These are phyloP conservation scores for Pachydiplax longipennis DNA, from an alignment of 2,888 invertebrate species.

Conservation along the genomic window DNA sequence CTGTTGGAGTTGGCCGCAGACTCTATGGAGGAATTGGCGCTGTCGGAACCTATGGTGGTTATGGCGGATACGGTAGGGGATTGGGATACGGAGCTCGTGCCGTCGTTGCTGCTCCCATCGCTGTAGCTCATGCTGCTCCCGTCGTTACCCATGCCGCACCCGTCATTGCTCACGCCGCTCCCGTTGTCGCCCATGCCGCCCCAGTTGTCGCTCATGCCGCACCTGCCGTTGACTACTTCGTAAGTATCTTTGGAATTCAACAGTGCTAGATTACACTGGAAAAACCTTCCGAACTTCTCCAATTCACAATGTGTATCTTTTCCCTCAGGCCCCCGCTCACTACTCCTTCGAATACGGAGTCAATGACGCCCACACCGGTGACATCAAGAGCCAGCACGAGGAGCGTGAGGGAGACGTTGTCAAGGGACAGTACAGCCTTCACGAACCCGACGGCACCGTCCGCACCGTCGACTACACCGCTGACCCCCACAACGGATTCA, in stretches of 20 bases:
- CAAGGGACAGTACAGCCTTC: constrained; percentile 47
- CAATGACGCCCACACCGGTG: constrained; percentile 47
- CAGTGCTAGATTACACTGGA: background rate
- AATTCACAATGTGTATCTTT: background rate
- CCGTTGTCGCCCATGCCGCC: background rate
- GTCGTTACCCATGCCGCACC: background rate
- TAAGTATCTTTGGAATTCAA: background rate
- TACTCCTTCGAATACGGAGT: constrained; percentile 49
- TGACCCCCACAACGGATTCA: constrained; percentile 33
- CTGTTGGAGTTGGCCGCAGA: background rate
- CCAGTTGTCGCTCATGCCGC: background rate
- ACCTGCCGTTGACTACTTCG: background rate
- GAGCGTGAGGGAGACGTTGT: constrained; percentile 48
- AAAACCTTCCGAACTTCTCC: background rate
- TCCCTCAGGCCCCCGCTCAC: constrained; percentile 45
- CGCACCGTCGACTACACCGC: constrained; percentile 45
- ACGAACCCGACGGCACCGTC: constrained; percentile 36
- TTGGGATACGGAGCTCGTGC: background rate
- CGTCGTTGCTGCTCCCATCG: background rate
- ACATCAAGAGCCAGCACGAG: constrained; percentile 49
- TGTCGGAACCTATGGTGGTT: background rate
- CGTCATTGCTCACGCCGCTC: background rate
- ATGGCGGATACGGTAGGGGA: background rate
- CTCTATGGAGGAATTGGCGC: background rate
- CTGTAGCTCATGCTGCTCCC: background rate